Evolutionary conservation across 2,797 vertebrate species (phyloP).

Genomic region (Babyrousa celebensis): DNA sequence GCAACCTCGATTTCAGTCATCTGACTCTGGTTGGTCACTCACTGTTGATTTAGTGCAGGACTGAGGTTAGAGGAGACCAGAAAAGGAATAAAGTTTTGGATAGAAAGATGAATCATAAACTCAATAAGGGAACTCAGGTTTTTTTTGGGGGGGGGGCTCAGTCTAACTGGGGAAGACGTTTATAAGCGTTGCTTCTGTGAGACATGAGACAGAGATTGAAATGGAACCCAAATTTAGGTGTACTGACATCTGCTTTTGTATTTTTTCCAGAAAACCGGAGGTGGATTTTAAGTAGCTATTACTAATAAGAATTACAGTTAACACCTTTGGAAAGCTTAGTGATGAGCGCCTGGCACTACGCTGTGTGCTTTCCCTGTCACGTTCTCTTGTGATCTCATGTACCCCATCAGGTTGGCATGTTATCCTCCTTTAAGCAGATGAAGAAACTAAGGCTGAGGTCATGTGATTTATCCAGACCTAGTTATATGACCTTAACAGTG

Average conservation of each 20-base stretch:
- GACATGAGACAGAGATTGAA: not conserved
- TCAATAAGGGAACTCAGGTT: not conserved
- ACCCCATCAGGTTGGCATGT: not conserved
- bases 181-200: not conserved
- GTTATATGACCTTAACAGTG: not conserved
- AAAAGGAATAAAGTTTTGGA: not conserved
- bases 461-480: not conserved
- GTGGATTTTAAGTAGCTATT: not conserved
- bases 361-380: not conserved
- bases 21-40: not conserved
- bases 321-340: not conserved
- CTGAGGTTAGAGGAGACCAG: not conserved
- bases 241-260: slow-evolving; percentile 31
- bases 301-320: not conserved
- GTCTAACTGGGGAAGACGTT: not conserved
- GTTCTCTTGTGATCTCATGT: not conserved
- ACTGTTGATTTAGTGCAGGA: not conserved
- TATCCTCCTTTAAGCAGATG: not conserved
- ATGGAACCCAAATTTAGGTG: not conserved
- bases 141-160: not conserved
- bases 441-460: slow-evolving; percentile 24
- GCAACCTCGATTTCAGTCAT: not conserved
- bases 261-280: slow-evolving; percentile 24
- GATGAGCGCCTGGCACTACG: not conserved
- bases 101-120: not conserved